A percentile compares a stretch with the other conserved stretches of the same genome.
These are phyloP conservation scores for Patella vulgata DNA, from an alignment of 1,140 invertebrate species.

Conservation along the genomic window DNA sequence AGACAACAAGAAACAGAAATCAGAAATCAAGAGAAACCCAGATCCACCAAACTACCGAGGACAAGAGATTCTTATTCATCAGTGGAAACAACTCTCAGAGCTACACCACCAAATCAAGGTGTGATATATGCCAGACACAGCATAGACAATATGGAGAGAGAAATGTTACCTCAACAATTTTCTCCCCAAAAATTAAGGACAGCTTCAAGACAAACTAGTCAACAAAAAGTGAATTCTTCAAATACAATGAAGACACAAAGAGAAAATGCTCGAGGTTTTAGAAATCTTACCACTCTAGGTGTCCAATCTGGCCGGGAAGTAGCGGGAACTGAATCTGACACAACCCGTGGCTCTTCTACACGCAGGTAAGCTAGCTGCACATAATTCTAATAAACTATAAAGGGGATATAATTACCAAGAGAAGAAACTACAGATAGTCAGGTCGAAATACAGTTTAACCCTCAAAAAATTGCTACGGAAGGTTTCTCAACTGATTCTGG, in stretches of 20 bases:
- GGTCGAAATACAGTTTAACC: no score
- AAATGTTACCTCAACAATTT: neutral
- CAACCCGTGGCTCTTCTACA: constrained; percentile 37
- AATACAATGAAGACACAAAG: constrained; percentile 14
- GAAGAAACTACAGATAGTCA: no score
- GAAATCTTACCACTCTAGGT: constrained; percentile 8
- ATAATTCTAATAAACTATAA: neutral
- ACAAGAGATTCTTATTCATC: constrained; percentile 24
- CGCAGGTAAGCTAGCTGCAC: constrained; percentile 42
- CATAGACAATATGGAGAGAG: no score
- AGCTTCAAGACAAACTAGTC: neutral
- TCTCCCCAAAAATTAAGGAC: constrained; percentile 6
- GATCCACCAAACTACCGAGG: neutral
- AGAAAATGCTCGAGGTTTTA: no score
- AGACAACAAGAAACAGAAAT: neutral
- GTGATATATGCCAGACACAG: no score
- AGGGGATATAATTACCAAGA: no score
- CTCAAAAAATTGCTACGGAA: no score
- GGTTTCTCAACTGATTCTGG: no score
- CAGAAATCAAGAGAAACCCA: neutral
- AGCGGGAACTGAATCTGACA: constrained; percentile 29
- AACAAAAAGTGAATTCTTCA: constrained; percentile 9
- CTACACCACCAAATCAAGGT: neutral
- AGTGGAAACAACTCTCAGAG: constrained; percentile 26
- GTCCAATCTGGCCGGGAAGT: constrained; percentile 17